phyloP scores from a whole-genome alignment of 2,888 invertebrate species.

The Eupithecia vulgata region DNA sequence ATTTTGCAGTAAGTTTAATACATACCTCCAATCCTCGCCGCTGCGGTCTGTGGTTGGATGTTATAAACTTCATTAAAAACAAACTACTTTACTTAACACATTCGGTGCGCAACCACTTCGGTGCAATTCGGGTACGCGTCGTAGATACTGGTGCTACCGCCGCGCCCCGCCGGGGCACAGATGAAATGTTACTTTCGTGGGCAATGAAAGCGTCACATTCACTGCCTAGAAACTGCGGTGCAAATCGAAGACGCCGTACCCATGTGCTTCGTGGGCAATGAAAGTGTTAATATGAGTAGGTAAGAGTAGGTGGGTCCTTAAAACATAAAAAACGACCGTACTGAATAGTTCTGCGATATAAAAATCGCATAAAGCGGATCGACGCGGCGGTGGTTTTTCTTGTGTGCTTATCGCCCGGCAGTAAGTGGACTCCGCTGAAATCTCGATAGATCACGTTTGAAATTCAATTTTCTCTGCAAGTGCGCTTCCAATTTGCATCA shows the following conservation, averaged over 20 bases:
- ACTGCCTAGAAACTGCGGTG: no score
- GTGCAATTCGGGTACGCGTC: no score
- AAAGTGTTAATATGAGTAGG: background rate
- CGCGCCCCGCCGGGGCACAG: no score
- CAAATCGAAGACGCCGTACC: no score
- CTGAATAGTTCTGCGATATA: background rate
- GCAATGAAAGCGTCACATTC: no score
- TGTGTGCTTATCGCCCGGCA: constrained; percentile 32
- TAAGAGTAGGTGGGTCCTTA: background rate
- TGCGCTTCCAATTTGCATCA: constrained; percentile 42
- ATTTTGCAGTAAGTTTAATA: constrained; percentile 14
- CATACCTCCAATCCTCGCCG: constrained; percentile 10
- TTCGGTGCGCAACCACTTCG: background rate
- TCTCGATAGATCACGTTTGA: constrained; percentile 60
- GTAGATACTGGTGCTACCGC: no score
- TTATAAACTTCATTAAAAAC: background rate
- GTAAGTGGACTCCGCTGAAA: constrained; percentile 49
- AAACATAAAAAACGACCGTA: background rate
- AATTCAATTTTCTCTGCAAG: constrained; percentile 54
- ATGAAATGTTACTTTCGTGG: no score
- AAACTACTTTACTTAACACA: background rate
- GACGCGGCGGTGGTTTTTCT: constrained; percentile 6
- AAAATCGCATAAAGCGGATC: background rate
- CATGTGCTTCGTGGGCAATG: background rate
- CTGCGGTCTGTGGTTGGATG: constrained; percentile 4